Evolutionary conservation across 2,888 invertebrate genomes (phyloP).

Genomic region (Eristalinus sepulchralis): DNA sequence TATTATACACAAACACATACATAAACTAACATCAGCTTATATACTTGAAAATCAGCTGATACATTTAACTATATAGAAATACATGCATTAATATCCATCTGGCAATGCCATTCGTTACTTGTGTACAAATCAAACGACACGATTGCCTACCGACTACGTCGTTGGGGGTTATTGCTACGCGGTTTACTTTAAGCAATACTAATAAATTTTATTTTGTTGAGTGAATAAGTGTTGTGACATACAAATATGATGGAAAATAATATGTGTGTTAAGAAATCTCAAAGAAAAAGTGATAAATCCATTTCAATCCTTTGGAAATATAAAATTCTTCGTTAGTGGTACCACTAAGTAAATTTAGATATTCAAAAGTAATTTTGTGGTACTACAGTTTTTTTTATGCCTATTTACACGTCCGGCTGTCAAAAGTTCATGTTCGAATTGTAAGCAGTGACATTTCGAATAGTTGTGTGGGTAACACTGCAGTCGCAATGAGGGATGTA

Average conservation of each 20-base stretch:
- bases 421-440: slow-evolving; percentile 53
- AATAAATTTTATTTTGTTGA: slow-evolving; percentile 8
- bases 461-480: slow-evolving; percentile 35
- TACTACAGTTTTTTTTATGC: slow-evolving; percentile 74
- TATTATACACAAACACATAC: background rate
- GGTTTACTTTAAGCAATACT: slow-evolving; percentile 44
- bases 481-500: background rate
- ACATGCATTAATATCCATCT: slow-evolving; percentile 4
- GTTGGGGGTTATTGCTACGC: slow-evolving; percentile 41
- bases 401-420: slow-evolving; percentile 51
- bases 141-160: slow-evolving; percentile 37
- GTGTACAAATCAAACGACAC: slow-evolving; percentile 60
- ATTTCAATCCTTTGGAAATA: slow-evolving; percentile 55
- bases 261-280: slow-evolving; percentile 1
- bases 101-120: slow-evolving; percentile 57
- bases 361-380: slow-evolving; percentile 75
- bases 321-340: slow-evolving; percentile 65
- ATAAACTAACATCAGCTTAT: background rate
- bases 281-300: slow-evolving; percentile 50
- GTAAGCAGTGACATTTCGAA: slow-evolving; percentile 39
- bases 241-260: slow-evolving; percentile 26
- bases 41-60: slow-evolving; percentile 45
- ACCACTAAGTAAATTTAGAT: slow-evolving; percentile 57
- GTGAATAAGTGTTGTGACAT: slow-evolving; percentile 34
- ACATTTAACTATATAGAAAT: background rate